A percentile compares a stretch with the other conserved stretches of the same genome.
Conservation (phyloP, 1,140 invertebrate species). For the Telenomus remus region DNA sequence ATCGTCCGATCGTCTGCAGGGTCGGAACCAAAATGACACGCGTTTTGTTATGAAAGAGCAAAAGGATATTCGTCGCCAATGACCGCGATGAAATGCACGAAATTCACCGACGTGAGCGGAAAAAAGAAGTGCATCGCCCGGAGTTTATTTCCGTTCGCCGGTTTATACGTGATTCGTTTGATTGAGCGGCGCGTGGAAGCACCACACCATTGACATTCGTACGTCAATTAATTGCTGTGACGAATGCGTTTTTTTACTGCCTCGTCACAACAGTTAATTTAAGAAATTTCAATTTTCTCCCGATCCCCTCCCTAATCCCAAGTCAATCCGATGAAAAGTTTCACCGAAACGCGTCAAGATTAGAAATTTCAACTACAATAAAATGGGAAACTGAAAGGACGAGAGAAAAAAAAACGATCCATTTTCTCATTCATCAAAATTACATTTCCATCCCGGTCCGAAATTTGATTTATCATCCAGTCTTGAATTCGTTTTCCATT, state of each 20-base stretch:
- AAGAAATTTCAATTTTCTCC: too few relatives aligned
- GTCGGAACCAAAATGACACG: too few relatives aligned
- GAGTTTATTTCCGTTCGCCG: slow-evolving; percentile 14
- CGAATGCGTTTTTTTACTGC: background rate
- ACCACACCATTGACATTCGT: slow-evolving; percentile 16
- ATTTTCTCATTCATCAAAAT: too few relatives aligned
- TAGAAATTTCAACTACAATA: too few relatives aligned
- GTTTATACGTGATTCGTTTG: too few relatives aligned
- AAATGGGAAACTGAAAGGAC: background rate
- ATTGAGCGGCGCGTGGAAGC: slow-evolving; percentile 7
- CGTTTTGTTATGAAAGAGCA: background rate
- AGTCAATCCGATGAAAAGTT: too few relatives aligned
- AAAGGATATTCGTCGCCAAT: background rate
- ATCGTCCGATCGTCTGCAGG: too few relatives aligned
- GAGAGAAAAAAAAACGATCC: background rate
- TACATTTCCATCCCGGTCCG: too few relatives aligned
- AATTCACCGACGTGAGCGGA: slow-evolving; percentile 14
- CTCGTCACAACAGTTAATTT: too few relatives aligned
- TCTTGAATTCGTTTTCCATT: too few relatives aligned
- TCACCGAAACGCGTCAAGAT: background rate
- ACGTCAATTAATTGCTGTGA: slow-evolving; percentile 13
- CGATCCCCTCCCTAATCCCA: too few relatives aligned
- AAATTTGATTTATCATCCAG: too few relatives aligned
- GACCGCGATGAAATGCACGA: slow-evolving; percentile 8
- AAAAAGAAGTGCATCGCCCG: slow-evolving; percentile 9